Base-by-base conservation (phyloP, 2,888 invertebrate species). In the Hetaerina titia region DNA sequence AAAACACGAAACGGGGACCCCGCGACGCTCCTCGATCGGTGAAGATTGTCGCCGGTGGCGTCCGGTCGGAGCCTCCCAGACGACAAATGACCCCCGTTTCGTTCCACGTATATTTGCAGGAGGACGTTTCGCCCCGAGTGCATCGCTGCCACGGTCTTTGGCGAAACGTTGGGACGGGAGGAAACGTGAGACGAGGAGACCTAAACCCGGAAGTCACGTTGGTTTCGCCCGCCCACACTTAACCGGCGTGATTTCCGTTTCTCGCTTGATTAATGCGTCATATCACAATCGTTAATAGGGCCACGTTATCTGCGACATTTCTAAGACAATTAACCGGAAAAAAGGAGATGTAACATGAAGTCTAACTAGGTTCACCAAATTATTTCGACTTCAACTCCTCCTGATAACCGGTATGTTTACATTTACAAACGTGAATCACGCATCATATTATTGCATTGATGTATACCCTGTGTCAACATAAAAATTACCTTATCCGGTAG, bases 161-260 rank as follows among this genome's bases (percentile, higher is more conserved):
- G 31, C 31, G 81, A 81, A 81, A 81, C 81, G 81, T 81, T 22
- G 0, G 31, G 5, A 15, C 45, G 81, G n/a, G 25, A 31, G 11
- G 17, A 81, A 9, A 13, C 25, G 15, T 15, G 81, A 25, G 31
- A 31, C 31, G 31, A 31, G 81, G 31, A 1, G 81, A 81, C 81
- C 13, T 13, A 25, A 7, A 31, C 31, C 81, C 81, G 81, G 81
- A 81, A 81, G 81, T 81, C 81, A 81, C 81, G 81, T 81, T 15
- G 8, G 31, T 31, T 81, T 81, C 15, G 11, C 31, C 81, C 81
- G 81, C 81, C 25, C 81, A 31, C 11, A 81, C 81, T 81, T 81
- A 81, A n/a, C 25, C 81, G 31, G 15, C 81, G 81, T 81, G 25
- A 81, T 81, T 81, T 81, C 81, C 81, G 81, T 81, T 81, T 81